These are phyloP conservation scores for Platynereis dumerilii DNA, from an alignment of 2,888 invertebrate species.

Conservation along the genomic window DNA sequence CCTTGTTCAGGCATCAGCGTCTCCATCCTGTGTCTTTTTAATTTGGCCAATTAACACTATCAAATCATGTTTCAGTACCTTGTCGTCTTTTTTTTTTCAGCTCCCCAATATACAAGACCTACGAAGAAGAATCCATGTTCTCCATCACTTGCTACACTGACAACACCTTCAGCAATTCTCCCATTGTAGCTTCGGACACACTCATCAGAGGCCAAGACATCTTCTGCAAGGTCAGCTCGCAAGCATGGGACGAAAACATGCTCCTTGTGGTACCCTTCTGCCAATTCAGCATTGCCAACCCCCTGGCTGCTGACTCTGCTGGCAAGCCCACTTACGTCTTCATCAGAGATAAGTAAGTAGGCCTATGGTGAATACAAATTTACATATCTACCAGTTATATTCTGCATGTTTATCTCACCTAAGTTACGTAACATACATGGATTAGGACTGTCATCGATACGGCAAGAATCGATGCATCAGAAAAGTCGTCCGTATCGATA, in stretches of 20 bases:
- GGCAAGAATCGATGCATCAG: too few relatives aligned
- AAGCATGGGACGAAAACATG: constrained; percentile 31
- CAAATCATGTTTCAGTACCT: too few relatives aligned
- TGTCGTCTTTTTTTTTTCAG: too few relatives aligned
- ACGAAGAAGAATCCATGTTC: constrained; percentile 2
- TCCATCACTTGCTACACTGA: constrained; percentile 16
- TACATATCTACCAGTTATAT: background rate
- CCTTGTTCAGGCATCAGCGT: too few relatives aligned
- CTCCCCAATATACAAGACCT: too few relatives aligned
- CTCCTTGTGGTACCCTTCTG: constrained; percentile 34
- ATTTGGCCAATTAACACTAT: too few relatives aligned
- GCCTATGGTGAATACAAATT: background rate
- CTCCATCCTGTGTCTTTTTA: too few relatives aligned
- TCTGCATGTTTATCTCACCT: too few relatives aligned
- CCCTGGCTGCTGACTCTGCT: constrained; percentile 1
- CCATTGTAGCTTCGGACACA: background rate
- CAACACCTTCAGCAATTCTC: constrained; percentile 3
- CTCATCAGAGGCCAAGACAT: constrained; percentile 18
- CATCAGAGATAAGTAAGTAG: constrained; percentile 31
- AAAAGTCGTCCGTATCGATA: too few relatives aligned
- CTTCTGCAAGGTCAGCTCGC: constrained; percentile 27
- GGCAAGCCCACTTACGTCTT: constrained; percentile 27
- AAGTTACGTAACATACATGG: too few relatives aligned
- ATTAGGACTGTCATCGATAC: too few relatives aligned
- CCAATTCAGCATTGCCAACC: constrained; percentile 18